Conservation (phyloP, 1,140 invertebrate species). For the Xylocopa sonorina region DNA sequence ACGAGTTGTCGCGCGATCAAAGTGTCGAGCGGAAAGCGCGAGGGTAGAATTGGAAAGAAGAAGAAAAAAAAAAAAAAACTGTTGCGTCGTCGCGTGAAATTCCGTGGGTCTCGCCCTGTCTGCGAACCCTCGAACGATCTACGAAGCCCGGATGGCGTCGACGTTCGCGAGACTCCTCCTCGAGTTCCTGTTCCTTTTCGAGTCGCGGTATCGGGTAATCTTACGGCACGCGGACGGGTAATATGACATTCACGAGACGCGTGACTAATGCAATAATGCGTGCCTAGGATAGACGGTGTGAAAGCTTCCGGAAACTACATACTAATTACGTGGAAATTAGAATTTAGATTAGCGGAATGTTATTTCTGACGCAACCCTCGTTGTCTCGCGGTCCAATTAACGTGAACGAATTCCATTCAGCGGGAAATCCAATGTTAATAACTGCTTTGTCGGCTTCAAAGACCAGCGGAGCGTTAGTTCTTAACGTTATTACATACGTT, state of each 20-base stretch:
- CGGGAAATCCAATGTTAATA: conserved; percentile 7
- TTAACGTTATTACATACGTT: too few relatives aligned
- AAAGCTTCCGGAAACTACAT: conserved; percentile 25
- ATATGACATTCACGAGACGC: conserved; percentile 40
- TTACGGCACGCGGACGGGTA: conserved; percentile 5
- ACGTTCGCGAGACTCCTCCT: not conserved
- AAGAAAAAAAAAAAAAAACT: too few relatives aligned
- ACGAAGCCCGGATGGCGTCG: not conserved
- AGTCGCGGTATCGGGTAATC: conserved; percentile 19
- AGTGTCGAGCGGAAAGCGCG: too few relatives aligned
- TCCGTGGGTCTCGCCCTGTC: too few relatives aligned
- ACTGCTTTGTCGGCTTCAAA: not conserved
- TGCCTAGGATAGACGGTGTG: not conserved
- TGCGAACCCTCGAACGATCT: too few relatives aligned
- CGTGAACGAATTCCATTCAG: conserved; percentile 26
- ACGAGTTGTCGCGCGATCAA: too few relatives aligned
- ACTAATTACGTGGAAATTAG: conserved; percentile 46
- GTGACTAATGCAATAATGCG: conserved; percentile 42
- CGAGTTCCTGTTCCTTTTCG: not conserved
- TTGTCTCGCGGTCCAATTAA: conserved; percentile 25
- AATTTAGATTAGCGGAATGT: conserved; percentile 49
- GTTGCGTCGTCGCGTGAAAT: too few relatives aligned
- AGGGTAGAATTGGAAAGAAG: too few relatives aligned
- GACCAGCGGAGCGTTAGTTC: not conserved
- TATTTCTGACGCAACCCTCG: conserved; percentile 25